Base-by-base conservation (phyloP, 2,888 invertebrate genomes). In the Ennomos erosarius region DNA sequence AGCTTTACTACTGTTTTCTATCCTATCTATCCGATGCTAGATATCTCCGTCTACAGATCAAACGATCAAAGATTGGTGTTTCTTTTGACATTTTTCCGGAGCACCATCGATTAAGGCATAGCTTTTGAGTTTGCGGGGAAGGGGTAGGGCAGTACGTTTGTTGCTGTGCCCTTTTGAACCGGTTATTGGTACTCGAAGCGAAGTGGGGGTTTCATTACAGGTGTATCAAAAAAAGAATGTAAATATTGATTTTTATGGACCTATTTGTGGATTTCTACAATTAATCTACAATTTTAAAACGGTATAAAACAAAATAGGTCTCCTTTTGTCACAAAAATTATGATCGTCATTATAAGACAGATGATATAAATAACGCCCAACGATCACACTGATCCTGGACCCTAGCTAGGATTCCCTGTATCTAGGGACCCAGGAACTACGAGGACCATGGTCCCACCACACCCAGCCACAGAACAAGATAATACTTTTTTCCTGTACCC, bases 11-110 rank as follows among this genome's bases (percentile, higher is more conserved):
- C 59, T 59, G 62, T 34, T n/a, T 37, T 36, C 12, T 71, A 73
- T 73, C 69, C 80, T n/a, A 16, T 8, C 10, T n/a, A 11, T 8
- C 13, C 37, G 36, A 16, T 81, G 81, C 77, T 78, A 81, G 85
- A 81, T 88, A 87, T 88, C 88, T 85, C 75, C 71, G 73, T 65
- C 68, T 65, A 79, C 80, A 86, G 85, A 87, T 88, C 86, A 87
- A 75, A 84, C 84, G 85, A 83, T 84, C 58, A 50, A 55, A 51
- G 55, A 83, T 81, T 84, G 84, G 85, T 84, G 26, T 85, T 87
- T 84, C 87, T 84, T 86, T 81, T 80, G 71, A 73, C 68, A 70
- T 77, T 75, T 77, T 74, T 73, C 61, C 64, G 12, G 64, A 77
- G 77, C 70, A 71, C 67, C 79, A 80, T 81, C 81, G 80, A 81